phyloP scores from a whole-genome alignment of 30 jellyfish, hydroid and myxozoan species.

The Chrysaora quinquecirrha region DNA sequence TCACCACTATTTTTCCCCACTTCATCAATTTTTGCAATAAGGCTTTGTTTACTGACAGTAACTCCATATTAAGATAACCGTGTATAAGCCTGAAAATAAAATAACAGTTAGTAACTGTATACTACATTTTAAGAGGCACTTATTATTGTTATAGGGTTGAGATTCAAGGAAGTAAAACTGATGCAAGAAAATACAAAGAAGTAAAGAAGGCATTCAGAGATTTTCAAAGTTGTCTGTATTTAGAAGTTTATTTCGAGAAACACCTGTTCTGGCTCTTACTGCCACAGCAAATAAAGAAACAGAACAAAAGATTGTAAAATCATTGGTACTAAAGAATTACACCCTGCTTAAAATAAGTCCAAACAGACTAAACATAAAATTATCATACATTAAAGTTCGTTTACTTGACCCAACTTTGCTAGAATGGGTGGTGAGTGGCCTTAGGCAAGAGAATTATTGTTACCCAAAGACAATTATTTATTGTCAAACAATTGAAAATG shows the following conservation, averaged over 20 bases:
- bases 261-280: constrained; percentile 8
- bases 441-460: neutral
- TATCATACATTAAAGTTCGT: neutral
- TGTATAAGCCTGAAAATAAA: constrained; percentile 10
- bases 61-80: constrained; percentile 27
- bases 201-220: constrained; percentile 30
- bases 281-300: constrained; percentile 13
- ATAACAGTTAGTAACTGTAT: neutral
- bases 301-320: constrained; percentile 8
- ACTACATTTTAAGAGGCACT: neutral
- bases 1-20: constrained; percentile 18
- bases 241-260: neutral
- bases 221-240: constrained; percentile 7
- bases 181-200: neutral
- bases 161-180: neutral
- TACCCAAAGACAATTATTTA: constrained; percentile 8
- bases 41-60: constrained; percentile 24
- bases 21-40: constrained; percentile 16
- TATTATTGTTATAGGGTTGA: constrained; percentile 1
- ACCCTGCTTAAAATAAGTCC: constrained; percentile 15
- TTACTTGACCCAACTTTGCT: constrained; percentile 7
- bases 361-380: constrained; percentile 16
- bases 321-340: neutral
- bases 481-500: constrained; percentile 2
- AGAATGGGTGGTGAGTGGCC: constrained; percentile 5